Base-by-base conservation (phyloP, 2,797 vertebrate genomes). In the Pteronotus mesoamericanus region DNA sequence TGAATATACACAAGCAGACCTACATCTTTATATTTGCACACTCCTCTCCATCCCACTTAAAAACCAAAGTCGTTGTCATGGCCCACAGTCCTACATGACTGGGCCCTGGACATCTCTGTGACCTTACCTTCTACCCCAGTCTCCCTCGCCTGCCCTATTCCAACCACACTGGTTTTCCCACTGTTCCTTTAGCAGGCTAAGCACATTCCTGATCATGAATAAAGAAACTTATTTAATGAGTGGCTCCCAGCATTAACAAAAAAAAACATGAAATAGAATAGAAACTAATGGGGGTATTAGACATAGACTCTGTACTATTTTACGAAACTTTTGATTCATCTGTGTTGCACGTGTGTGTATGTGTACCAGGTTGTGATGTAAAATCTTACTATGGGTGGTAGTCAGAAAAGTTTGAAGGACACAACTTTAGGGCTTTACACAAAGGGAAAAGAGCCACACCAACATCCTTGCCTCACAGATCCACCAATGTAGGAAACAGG, bases 1-100 rank as follows among this genome's bases (percentile, higher is more conserved):
- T 42, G n/a, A 89, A 74, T 51, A 88, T 42, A 91, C 24, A 86
- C 48, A 96, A 69, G 18, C 69, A 93, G 34, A 57, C 55, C 46
- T 91, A 61, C 34, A 71, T 96, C 37, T 96, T 82, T 86, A 79
- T 86, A 89, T n/a, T 94, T 57, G 91, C 66, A 86, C 39, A 93
- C 16, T 83, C 44, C 16, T 83, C 44, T 51, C 22, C 37, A 37
- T n/a, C 29, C 88, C 51, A 94, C 69, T 86, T 77, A 89, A 89
- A 88, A 96, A 34, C 74, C 48, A 59, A 88, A 75, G 44, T 92
- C 34, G 16, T 59, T 32, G n/a, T 88, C 22, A 48, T 77, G 19
- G 39, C 34, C 69, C 57, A 79, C 32, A 90, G 22, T 19, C 57
- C 53, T 92, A 42, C 9, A 48, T 8, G 8, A 15, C 74, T 46